These are phyloP conservation scores for Pollicipes pollicipes DNA, from an alignment of 1,140 invertebrate genomes.

Conservation along the genomic window DNA sequence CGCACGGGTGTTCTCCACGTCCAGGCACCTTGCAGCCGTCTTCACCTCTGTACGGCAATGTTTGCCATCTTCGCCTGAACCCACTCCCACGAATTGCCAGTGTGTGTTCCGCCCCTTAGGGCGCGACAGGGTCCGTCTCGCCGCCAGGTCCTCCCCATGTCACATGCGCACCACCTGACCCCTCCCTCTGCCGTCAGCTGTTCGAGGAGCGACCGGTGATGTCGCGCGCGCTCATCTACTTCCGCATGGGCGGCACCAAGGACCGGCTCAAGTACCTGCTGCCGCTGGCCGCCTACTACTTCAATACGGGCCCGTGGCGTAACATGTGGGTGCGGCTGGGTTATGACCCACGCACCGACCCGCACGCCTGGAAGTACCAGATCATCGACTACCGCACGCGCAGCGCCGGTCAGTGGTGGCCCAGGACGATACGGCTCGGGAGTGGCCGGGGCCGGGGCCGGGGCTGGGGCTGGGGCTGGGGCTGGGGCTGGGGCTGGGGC, in stretches of 20 bases:
- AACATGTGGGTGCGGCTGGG: conserved; percentile 65
- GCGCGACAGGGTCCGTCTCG: too few species aligned
- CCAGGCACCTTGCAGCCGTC: too few species aligned
- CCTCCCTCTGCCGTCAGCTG: conserved; percentile 24
- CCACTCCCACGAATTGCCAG: too few species aligned
- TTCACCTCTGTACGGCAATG: too few species aligned
- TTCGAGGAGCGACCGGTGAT: conserved; percentile 68
- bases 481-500: too few species aligned
- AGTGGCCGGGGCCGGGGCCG: conserved; percentile 20
- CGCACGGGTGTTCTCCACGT: too few species aligned
- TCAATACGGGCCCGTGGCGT: conserved; percentile 70
- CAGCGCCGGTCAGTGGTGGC: conserved; percentile 28
- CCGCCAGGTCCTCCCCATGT: too few species aligned
- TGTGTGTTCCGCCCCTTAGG: too few species aligned
- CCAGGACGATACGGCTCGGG: conserved; percentile 30
- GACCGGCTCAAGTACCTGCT: conserved; percentile 56
- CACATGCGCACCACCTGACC: too few species aligned
- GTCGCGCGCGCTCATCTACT: conserved; percentile 54
- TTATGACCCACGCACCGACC: conserved; percentile 66
- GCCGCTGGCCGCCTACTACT: conserved; percentile 65
- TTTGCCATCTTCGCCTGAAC: too few species aligned
- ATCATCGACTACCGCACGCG: conserved; percentile 66
- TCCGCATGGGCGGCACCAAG: conserved; percentile 38
- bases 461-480: too few species aligned
- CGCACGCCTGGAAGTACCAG: conserved; percentile 60